phyloP scores from a whole-genome alignment of 2,113 vertebrate genomes.

The Clarias magur region DNA sequence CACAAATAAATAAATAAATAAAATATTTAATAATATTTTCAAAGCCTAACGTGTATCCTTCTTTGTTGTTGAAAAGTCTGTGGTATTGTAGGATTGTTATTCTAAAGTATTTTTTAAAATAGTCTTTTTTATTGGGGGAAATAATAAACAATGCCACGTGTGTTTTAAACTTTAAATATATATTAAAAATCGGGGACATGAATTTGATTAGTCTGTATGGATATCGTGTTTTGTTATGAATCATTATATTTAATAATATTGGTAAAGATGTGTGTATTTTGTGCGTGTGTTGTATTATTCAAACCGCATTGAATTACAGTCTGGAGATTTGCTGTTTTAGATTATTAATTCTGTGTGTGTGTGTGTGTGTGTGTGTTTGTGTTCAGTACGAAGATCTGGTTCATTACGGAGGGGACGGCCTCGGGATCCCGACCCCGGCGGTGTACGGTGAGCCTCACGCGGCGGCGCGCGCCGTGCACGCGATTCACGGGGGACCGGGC shows the following conservation, averaged over 20 bases:
- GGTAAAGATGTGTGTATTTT: neutral
- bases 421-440: slow-evolving; percentile 83
- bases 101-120: neutral
- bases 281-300: neutral
- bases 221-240: neutral
- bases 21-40: neutral
- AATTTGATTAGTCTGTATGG: neutral
- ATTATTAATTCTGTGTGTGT: slow-evolving; percentile 30
- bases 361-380: slow-evolving; percentile 34
- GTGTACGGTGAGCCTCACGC: slow-evolving; percentile 86
- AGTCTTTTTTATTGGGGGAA: no score
- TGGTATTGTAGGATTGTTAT: neutral
- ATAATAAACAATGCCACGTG: neutral
- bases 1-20: no score
- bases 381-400: slow-evolving; percentile 91
- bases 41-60: neutral
- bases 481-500: slow-evolving; percentile 85
- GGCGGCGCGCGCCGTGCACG: slow-evolving; percentile 84
- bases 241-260: neutral
- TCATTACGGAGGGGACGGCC: slow-evolving; percentile 88
- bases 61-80: neutral
- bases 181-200: neutral
- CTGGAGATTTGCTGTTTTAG: neutral
- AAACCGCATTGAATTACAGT: neutral
- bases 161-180: neutral